A percentile compares a stretch with the other conserved stretches of the same genome.
Conservation (phyloP, 2,113 vertebrate genomes). For the Boleophthalmus pectinirostris region DNA sequence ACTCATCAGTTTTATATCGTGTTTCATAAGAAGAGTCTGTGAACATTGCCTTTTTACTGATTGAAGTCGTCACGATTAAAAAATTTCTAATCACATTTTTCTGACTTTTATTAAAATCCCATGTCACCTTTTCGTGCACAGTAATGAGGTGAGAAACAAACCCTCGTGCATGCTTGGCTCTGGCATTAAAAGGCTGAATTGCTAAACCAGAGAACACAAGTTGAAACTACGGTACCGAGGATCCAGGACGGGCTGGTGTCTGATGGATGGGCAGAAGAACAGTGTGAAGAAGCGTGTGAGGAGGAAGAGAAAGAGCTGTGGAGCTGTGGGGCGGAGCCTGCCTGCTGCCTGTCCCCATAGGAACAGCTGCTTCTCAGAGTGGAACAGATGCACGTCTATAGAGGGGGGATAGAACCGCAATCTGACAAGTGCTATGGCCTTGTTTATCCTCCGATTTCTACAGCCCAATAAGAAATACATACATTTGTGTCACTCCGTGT, state of each 20-base stretch:
- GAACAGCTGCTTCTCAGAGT: conserved; percentile 69
- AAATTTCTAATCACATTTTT: too few species aligned
- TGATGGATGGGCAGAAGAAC: conserved; percentile 50
- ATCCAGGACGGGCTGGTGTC: conserved; percentile 6
- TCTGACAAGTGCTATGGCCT: conserved; percentile 35
- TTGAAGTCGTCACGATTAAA: too few species aligned
- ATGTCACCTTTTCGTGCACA: too few species aligned
- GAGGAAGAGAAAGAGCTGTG: conserved; percentile 27
- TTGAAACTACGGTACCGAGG: conserved; percentile 15
- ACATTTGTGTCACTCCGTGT: conserved; percentile 14
- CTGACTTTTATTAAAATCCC: too few species aligned
- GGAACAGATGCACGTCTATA: conserved; percentile 69
- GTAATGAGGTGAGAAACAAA: too few species aligned
- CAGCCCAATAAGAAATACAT: conserved; percentile 19
- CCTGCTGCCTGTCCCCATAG: conserved; percentile 71
- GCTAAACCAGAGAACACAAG: background rate
- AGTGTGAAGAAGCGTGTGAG: conserved; percentile 38
- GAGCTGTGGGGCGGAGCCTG: conserved; percentile 45
- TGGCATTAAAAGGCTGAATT: background rate
- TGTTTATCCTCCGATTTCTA: conserved; percentile 23
- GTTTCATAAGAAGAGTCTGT: too few species aligned
- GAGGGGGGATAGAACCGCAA: conserved; percentile 32
- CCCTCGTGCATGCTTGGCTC: too few species aligned
- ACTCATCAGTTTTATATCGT: too few species aligned
- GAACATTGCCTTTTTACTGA: too few species aligned